Base-by-base conservation (phyloP, 2,797 vertebrate species). In the Ctenopoma kingsleyae region DNA sequence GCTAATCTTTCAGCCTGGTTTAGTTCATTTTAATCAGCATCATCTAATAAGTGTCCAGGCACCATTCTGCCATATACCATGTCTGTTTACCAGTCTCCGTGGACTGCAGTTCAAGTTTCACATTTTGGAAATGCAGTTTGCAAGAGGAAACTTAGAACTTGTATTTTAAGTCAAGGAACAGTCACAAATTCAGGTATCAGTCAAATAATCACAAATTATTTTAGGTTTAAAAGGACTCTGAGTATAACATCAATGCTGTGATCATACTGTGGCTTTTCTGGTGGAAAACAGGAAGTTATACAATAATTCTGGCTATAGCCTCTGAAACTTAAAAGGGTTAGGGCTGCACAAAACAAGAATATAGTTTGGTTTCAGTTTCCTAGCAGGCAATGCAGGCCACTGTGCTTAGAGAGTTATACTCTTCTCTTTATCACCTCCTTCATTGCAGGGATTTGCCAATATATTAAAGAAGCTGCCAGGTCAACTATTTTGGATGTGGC, bases 21-120 rank as follows among this genome's bases (percentile, higher is more conserved):
- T 70, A 47, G 71, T 67, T 75, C 25, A 56, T 62, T 68, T 71
- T 70, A 74, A 78, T 82, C 60, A 71, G 55, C 56, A 62, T 75
- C 64, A 74, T 58, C 23, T 78, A 70, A 76, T 65, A 70, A 61
- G 73, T 76, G 68, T 77, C 55, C 48, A 51, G 63, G 8, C 10
- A 30, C n/a, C 25, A 16, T 48, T 72, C 71, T 78, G 75, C 56
- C 60, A 72, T 32, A 61, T 52, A 76, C 20, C 47, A 66, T 82
- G 78, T 74, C 53, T 62, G 65, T 62, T 84, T 53, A 71, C 30
- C 25, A 32, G 40, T 43, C 44, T 68, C 44, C 6, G 25, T 54
- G 19, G 47, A 72, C 19, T 63, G 46, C 27, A 62, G 44, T 67
- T 77, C 43, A 60, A 44, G 10, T 35, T 27, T 48, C 7, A 46